Base-by-base conservation (phyloP, 2,888 invertebrate species). In the Dicranocentrus wangi region DNA sequence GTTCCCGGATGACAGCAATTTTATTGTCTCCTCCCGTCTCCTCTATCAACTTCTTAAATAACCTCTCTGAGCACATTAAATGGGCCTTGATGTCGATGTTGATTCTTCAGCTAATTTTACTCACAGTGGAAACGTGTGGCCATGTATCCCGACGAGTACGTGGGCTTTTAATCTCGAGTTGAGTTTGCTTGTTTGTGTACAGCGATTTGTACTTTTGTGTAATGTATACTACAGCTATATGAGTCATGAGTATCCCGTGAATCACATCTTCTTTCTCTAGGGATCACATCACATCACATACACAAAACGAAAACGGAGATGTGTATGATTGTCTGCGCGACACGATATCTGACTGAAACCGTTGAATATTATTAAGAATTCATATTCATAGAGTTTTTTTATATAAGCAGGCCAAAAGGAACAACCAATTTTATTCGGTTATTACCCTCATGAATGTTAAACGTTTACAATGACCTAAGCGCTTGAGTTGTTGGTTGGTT, bases 1-100 rank as follows among this genome's bases (percentile, higher is more conserved):
- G 69, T 69, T 69, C 61, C 69, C 77, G 77, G 77, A 77, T 77
- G 77, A 51, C 60, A 69, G 51, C 69, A 77, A 77, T 77, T 77
- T 69, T 53, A 77, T 69, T 77, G 77, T 69, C 60, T 77, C 61
- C 53, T 51, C 17, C 51, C 55, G 51, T 55, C 27, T 65, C 15
- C 21, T 23, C 55, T 28, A 53, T 53, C 13, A 65, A 55, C 39
- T 51, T 51, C 28, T 23, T 19, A 68, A 68, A 51, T 28, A 25
- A 25, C 65, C 42, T 72, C 19, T 21, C 8, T 15, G 58, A 32
- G 23, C 23, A 58, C 25, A 55, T 70, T 58, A 58, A 70, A 58
- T 60, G 58, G 51, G 61, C 51, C 63, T 72, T 72, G 63, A 39
- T 53, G 51, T 47, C 51, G 21, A 61, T 69, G 47, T 32, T 63